A percentile compares a stretch with the other conserved stretches of the same genome.
These are phyloP conservation scores for Liolophura sinensis DNA, from an alignment of 1,140 invertebrate species.

Conservation along the genomic window DNA sequence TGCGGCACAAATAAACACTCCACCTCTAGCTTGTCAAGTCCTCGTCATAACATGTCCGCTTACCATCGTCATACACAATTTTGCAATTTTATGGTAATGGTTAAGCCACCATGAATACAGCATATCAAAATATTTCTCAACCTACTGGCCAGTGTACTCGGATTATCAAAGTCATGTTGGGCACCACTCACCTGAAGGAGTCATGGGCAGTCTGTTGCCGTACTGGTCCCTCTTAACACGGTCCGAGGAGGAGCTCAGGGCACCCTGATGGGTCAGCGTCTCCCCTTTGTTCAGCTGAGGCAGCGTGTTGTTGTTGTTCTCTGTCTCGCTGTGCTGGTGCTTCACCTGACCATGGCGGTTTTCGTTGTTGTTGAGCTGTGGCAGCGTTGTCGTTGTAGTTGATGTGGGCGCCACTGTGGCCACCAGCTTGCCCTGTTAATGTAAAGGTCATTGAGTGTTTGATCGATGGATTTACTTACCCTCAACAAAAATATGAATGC, in stretches of 20 bases:
- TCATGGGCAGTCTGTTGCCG: slow-evolving; percentile 50
- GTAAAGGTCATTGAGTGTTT: no score
- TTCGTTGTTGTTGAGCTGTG: slow-evolving; percentile 35
- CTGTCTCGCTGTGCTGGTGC: slow-evolving; percentile 26
- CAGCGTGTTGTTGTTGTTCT: slow-evolving; percentile 28
- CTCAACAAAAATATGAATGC: no score
- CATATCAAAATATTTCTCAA: no score
- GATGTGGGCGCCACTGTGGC: slow-evolving; percentile 46
- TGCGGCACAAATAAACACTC: no score
- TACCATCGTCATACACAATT: no score
- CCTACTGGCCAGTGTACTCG: no score
- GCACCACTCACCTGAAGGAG: slow-evolving; percentile 39
- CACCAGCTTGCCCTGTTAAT: slow-evolving; percentile 33
- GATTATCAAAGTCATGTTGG: not conserved
- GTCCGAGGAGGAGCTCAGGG: slow-evolving; percentile 13
- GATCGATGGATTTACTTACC: no score
- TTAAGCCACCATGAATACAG: no score
- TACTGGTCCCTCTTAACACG: slow-evolving; percentile 42
- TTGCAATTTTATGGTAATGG: no score
- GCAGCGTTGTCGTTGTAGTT: slow-evolving; percentile 28
- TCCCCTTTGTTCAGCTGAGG: slow-evolving; percentile 40
- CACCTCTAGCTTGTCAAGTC: no score
- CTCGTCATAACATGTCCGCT: no score
- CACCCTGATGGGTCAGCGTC: slow-evolving; percentile 26
- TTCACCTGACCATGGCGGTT: slow-evolving; percentile 27